phyloP scores from a whole-genome alignment of 2,888 invertebrate genomes.

The Oxyscelio sp. region DNA sequence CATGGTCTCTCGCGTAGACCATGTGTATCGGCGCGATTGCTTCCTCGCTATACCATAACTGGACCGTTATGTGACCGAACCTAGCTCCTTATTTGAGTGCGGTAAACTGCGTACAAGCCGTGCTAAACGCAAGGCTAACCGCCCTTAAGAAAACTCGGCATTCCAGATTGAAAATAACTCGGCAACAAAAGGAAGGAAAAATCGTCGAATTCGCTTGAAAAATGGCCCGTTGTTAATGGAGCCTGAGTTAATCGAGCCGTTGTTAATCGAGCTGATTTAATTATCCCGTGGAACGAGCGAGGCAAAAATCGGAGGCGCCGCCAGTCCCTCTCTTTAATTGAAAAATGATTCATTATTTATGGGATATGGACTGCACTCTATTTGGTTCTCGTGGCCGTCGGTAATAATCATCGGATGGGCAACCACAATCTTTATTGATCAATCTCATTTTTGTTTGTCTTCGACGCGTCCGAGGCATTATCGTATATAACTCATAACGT shows the following conservation, averaged over 20 bases:
- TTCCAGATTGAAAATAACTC: slow-evolving; percentile 21
- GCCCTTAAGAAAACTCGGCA: slow-evolving; percentile 49
- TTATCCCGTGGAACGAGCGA: neutral
- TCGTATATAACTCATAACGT: slow-evolving; percentile 32
- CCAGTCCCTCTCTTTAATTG: slow-evolving; percentile 35
- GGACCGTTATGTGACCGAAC: slow-evolving; percentile 88
- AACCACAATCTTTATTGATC: slow-evolving; percentile 50
- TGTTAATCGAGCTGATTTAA: slow-evolving; percentile 28
- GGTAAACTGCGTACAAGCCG: slow-evolving; percentile 49
- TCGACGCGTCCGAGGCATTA: slow-evolving; percentile 30
- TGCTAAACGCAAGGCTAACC: slow-evolving; percentile 32
- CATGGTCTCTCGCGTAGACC: slow-evolving; percentile 42
- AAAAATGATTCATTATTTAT: slow-evolving; percentile 51
- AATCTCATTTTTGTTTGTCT: slow-evolving; percentile 39
- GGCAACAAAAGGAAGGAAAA: slow-evolving; percentile 10
- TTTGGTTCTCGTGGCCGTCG: slow-evolving; percentile 33
- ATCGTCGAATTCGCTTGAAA: neutral
- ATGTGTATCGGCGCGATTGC: slow-evolving; percentile 70
- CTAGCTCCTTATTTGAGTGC: slow-evolving; percentile 68
- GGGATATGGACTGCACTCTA: slow-evolving; percentile 8
- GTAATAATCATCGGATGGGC: slow-evolving; percentile 38
- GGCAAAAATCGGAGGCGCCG: neutral
- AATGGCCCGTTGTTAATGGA: slow-evolving; percentile 3
- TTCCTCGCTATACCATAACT: slow-evolving; percentile 86
- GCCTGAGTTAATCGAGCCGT: too few species aligned